Base-by-base conservation (phyloP, 2,797 vertebrate species). In the Gambelia wislizenii region DNA sequence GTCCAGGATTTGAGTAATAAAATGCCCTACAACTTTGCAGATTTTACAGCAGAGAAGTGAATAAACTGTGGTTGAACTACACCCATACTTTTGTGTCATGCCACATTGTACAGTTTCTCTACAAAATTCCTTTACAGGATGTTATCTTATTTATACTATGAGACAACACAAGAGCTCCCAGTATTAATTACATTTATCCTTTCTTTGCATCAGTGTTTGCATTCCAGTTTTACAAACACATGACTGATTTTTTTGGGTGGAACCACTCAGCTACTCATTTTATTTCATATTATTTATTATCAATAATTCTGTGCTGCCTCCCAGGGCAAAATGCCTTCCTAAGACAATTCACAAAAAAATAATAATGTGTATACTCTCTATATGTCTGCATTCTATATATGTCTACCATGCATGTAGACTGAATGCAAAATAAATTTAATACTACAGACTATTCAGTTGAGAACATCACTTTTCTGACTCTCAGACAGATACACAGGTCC, bases 401-500 rank as follows among this genome's bases (percentile, higher is more conserved):
- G 16, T 78, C 76, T 87, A 27, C 0, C 83, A 42, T 36, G 4
- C 83, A 2, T 83, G 81, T 75, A 82, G 0, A 3, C 59, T 64
- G 9, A 54, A 59, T 74, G 22, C 79, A 75, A 90, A 39, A 20
- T 7, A 2, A 64, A 64, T 64, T 30, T 30, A 12, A 33, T 84
- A 72, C 80, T 93, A 22, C 54, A 64, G 16, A 87, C 18, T 6
- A 74, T 91, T 93, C 6, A 36, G 86, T 39, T 87, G 91, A 78
- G 69, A 75, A 88, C 79, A 75, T 72, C 0, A 87, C 36, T 64
- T 91, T 92, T 6, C 52, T 89, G 13, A 47, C 1, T 59, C 30
- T 8, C 47, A 36, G 39, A 64, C 27, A 80, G 22, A 36, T 30
- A 12, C 59, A 83, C 14, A 10, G 22, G 30, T 49, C 16, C 69